Evolutionary conservation across 2,113 vertebrate species (phyloP).

Genomic region (Hypanus sabinus): DNA sequence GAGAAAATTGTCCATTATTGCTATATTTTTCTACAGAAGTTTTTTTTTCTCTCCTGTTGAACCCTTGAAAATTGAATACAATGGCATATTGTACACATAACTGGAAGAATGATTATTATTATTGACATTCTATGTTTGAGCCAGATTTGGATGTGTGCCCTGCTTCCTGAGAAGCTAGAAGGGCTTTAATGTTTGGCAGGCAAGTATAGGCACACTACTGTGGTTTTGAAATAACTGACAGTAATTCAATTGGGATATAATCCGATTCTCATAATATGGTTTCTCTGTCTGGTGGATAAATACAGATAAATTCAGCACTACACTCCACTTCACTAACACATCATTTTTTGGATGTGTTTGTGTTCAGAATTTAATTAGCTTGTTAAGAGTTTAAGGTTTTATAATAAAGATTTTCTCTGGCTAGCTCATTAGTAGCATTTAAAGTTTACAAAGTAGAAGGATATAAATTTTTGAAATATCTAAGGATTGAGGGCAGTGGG

Average conservation of each 20-base stretch:
- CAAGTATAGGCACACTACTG: background rate
- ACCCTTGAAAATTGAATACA: background rate
- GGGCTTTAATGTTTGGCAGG: constrained; percentile 20
- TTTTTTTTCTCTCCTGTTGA: background rate
- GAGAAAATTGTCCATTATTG: background rate
- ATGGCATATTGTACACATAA: background rate
- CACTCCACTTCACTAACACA: background rate
- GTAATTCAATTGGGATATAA: background rate
- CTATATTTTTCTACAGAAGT: background rate
- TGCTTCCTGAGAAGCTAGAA: background rate
- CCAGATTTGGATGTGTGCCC: background rate
- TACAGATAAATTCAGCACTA: background rate
- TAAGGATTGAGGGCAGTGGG: too few relatives aligned
- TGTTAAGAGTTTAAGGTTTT: background rate
- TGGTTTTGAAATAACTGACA: background rate
- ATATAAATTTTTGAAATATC: too few relatives aligned
- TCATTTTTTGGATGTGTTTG: background rate
- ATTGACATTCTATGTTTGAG: background rate
- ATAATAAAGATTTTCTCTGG: background rate
- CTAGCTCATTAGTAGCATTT: too few relatives aligned
- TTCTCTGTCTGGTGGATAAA: background rate
- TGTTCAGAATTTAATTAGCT: background rate
- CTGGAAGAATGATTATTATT: constrained; percentile 10
- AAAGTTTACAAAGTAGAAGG: too few relatives aligned
- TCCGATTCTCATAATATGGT: background rate